phyloP scores from a whole-genome alignment of 2,888 invertebrate species.

The Protonemura montana region DNA sequence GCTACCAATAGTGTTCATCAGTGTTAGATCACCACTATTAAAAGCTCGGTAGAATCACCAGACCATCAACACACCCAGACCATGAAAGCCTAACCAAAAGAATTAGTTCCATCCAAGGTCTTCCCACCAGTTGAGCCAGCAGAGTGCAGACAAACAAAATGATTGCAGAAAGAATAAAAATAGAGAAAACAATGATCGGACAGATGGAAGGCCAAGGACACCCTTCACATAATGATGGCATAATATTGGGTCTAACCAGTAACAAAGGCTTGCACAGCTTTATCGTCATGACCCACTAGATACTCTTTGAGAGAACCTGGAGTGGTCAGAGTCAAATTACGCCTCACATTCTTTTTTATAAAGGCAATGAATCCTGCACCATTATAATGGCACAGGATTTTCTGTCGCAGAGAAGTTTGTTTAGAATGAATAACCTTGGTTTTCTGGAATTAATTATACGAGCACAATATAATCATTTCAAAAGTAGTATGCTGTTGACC shows the following conservation, averaged over 20 bases:
- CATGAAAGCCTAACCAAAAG: conserved; percentile 19
- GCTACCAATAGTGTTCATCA: not conserved
- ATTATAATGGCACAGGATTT: not conserved
- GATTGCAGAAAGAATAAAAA: conserved; percentile 23
- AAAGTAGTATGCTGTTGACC: not conserved
- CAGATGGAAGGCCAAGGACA: not conserved
- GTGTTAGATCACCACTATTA: not conserved
- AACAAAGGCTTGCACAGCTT: not conserved
- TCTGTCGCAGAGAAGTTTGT: not conserved
- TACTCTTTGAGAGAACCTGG: not conserved
- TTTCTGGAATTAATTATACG: not conserved
- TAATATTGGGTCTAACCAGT: not conserved
- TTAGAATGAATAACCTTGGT: not conserved
- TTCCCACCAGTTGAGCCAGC: not conserved
- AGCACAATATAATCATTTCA: not conserved
- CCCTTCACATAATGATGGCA: not conserved
- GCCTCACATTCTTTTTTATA: not conserved
- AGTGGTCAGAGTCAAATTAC: not conserved
- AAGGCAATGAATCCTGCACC: too few relatives aligned
- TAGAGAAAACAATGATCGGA: not conserved
- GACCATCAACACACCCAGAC: not conserved
- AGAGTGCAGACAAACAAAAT: not conserved
- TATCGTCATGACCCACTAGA: not conserved
- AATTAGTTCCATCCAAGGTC: conserved; percentile 9
- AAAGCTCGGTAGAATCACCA: not conserved